phyloP scores from a whole-genome alignment of 2,797 vertebrate species.

The Takifugu ocellatus region DNA sequence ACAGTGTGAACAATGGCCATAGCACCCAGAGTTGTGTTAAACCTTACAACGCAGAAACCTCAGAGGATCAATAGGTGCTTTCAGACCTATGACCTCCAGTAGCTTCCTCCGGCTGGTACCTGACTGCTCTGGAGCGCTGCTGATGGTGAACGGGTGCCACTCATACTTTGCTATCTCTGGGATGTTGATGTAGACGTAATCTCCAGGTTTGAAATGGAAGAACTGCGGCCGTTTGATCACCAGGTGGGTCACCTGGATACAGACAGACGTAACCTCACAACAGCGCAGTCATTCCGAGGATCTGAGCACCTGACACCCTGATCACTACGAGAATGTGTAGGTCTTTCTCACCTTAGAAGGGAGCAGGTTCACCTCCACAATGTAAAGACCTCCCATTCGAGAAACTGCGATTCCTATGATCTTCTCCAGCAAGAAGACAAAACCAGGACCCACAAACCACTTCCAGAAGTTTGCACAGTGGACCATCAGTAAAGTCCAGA shows the following conservation, averaged over 20 bases:
- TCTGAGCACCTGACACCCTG: neutral
- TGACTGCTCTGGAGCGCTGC: slow-evolving; percentile 88
- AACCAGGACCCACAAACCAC: slow-evolving; percentile 84
- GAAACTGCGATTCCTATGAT: slow-evolving; percentile 72
- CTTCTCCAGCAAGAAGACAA: slow-evolving; percentile 85
- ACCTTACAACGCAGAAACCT: neutral
- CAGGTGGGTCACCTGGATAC: slow-evolving; percentile 86
- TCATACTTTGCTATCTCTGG: slow-evolving; percentile 84
- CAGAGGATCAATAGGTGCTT: neutral
- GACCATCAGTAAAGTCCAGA: slow-evolving; percentile 83
- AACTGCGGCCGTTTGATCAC: slow-evolving; percentile 81
- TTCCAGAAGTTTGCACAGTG: slow-evolving; percentile 93
- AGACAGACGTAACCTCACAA: neutral
- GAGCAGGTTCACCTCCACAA: slow-evolving; percentile 84
- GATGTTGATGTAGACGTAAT: slow-evolving; percentile 88
- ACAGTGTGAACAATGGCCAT: neutral
- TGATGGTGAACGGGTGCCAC: slow-evolving; percentile 94
- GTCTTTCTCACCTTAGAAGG: slow-evolving; percentile 80
- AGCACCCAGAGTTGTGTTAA: neutral
- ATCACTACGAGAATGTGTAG: neutral
- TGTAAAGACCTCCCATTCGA: slow-evolving; percentile 74
- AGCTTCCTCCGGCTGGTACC: slow-evolving; percentile 56
- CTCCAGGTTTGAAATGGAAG: slow-evolving; percentile 87
- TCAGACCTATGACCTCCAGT: too few species aligned
- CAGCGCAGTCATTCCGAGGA: neutral